A percentile compares a stretch with the other conserved stretches of the same genome.
Evolutionary conservation across 2,797 vertebrate genomes (phyloP).

Genomic region (Phoeniculus purpureus): DNA sequence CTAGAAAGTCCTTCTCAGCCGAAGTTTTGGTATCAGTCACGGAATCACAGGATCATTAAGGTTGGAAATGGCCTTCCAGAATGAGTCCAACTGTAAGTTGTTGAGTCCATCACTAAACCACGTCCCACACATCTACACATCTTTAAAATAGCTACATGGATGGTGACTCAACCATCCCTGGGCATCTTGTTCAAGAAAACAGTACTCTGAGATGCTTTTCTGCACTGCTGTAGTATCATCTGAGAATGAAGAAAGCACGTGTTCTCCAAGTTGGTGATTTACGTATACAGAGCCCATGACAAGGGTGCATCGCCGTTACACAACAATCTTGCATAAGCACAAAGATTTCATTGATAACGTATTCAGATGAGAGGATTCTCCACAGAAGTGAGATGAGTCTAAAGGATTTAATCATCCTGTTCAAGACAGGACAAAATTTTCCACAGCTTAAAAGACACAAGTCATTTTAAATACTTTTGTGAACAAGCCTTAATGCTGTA

Average conservation of each 20-base stretch:
- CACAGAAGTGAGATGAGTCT: background rate
- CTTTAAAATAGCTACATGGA: background rate
- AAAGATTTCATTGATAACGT: background rate
- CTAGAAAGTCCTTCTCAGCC: too few species aligned
- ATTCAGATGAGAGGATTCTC: background rate
- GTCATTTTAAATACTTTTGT: background rate
- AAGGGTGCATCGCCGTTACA: background rate
- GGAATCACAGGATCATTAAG: background rate
- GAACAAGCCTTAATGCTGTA: background rate
- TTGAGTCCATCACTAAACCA: background rate
- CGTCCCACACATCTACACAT: rapidly evolving
- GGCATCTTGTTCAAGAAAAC: background rate
- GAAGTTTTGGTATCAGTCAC: background rate
- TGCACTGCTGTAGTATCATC: background rate
- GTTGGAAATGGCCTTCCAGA: background rate
- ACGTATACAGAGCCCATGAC: background rate
- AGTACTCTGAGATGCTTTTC: background rate
- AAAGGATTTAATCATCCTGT: background rate
- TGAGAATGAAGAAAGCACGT: background rate
- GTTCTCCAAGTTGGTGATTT: background rate
- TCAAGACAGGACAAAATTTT: background rate
- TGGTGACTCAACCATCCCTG: background rate
- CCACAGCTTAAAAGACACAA: background rate
- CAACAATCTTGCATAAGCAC: background rate
- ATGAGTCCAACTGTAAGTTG: background rate